Evolutionary conservation across 2,113 vertebrate genomes (phyloP).

Genomic region (Tiliqua scincoides): DNA sequence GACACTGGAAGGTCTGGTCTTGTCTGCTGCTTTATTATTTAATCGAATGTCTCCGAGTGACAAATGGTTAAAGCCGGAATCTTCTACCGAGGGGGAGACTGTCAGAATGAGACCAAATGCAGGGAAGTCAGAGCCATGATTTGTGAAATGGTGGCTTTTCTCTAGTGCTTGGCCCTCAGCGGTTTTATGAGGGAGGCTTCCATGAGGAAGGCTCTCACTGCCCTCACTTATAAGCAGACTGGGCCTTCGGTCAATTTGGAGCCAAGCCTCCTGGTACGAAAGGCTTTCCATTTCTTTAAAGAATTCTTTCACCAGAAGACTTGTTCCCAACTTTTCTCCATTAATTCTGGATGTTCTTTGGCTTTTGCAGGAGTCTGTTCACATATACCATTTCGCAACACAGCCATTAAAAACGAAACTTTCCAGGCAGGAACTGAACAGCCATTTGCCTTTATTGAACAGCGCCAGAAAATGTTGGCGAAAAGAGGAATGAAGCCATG

Average conservation of each 20-base stretch:
- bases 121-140: neutral
- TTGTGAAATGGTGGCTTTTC: neutral
- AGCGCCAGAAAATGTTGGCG: too few relatives aligned
- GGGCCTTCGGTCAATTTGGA: neutral
- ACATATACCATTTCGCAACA: neutral
- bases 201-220: neutral
- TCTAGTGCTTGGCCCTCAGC: neutral
- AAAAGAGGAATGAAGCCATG: too few relatives aligned
- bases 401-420: neutral
- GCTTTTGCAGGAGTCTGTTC: neutral
- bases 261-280: neutral
- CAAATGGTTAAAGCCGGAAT: neutral
- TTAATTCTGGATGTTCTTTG: neutral
- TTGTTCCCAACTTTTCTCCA: neutral
- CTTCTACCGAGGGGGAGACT: neutral
- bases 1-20: neutral
- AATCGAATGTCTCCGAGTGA: neutral
- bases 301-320: neutral
- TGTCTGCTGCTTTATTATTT: neutral
- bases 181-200: neutral
- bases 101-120: neutral
- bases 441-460: neutral
- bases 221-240: neutral
- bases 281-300: neutral
- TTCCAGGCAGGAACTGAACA: neutral